phyloP scores from a whole-genome alignment of 2,797 vertebrate genomes.

The Pteropus rufus region DNA sequence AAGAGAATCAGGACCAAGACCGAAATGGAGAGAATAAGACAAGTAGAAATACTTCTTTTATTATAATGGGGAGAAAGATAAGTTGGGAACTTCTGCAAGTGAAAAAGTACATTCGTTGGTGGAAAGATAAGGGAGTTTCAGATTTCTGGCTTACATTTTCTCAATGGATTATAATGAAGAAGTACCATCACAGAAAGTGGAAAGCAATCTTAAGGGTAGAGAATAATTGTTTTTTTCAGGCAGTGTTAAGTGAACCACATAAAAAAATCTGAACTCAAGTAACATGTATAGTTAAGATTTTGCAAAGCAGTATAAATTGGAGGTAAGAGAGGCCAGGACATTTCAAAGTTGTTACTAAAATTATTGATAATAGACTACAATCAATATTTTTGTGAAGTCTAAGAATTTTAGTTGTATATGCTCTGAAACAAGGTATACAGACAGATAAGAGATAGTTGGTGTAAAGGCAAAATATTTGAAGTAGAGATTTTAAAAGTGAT shows the following conservation, averaged over 20 bases:
- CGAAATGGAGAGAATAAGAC: neutral
- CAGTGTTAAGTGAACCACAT: neutral
- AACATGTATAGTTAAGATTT: neutral
- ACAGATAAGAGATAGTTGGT: neutral
- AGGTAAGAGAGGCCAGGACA: neutral
- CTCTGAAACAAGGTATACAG: neutral
- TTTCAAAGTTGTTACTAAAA: neutral
- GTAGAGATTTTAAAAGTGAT: neutral
- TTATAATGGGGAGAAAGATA: neutral
- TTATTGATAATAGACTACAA: neutral
- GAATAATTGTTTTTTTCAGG: neutral
- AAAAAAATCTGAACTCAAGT: neutral
- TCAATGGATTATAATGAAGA: neutral
- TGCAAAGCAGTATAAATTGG: neutral
- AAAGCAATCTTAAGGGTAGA: neutral
- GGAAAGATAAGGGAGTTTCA: neutral
- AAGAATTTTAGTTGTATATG: neutral
- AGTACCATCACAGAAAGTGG: neutral
- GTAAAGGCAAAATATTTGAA: neutral
- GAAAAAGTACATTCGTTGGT: neutral
- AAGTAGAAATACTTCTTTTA: neutral
- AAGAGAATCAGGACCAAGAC: neutral
- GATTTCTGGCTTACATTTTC: neutral
- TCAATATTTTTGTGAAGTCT: neutral
- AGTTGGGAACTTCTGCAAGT: neutral